Base-by-base conservation (phyloP, 64 coral and sea anemone species). In the Actinia tenebrosa region DNA sequence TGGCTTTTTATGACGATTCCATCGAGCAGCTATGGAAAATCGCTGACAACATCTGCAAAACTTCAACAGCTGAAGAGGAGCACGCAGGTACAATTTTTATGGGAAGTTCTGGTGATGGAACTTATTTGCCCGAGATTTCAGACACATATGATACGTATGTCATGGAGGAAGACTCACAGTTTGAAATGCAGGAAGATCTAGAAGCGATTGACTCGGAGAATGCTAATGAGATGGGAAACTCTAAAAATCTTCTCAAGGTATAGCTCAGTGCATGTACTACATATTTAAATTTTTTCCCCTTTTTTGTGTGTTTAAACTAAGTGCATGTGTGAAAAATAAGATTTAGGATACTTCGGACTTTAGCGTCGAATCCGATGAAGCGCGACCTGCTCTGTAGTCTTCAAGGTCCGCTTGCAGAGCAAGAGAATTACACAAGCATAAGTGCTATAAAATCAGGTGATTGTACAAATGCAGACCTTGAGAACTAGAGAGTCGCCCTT, bases 11-110 rank as follows among this genome's bases (percentile, higher is more conserved):
- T 14, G 19, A 9, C 0, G 54, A 84, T 0, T 13, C 20, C 10
- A 84, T 84, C 42, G 83, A 84, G 3, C 83, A 84, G 83, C 10
- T 84, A 16, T 84, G 83, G 83, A 84, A 84, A 84, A 84, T 84
- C 8, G 83, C 83, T 55, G 83, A 84, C 3, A 61, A 84, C 54
- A 84, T 84, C 83, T 20, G 13, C 18, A 84, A 44, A 60, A 84
- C 83, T 27, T 60, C 83, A 3, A 55, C 26, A 8, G 83, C 30
- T 3, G 83, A 84, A 84, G 83, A 84, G 50, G 14, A 84, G 16
- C 83, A 84, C 15, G 56, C 10, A 13, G 83, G 50, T 3, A 84
- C 83, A 30, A 19, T 84, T 5, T 61, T 60, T 58, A 84, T 84
- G 83, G 83, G 83, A 61, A 84, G 83, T 60, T 84, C 83, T 30